Percentiles rank a stretch among this genome's conserved stretches.
These are phyloP conservation scores for Drosophila recens DNA, from an alignment of 2,888 invertebrate genomes.

Conservation along the genomic window DNA sequence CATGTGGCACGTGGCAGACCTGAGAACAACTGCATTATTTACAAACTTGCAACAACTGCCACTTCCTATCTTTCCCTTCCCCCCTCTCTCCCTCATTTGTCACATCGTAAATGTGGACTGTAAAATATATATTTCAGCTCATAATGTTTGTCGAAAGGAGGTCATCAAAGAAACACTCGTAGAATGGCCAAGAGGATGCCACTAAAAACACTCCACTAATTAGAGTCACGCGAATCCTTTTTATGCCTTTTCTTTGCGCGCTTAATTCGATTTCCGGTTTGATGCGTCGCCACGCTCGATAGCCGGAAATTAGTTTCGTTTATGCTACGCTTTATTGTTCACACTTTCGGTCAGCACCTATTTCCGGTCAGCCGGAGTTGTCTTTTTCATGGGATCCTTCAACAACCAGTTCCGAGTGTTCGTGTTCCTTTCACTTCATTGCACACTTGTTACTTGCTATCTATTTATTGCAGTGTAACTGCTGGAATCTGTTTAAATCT, in stretches of 20 bases:
- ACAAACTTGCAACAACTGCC: conserved; percentile 43
- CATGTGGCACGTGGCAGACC: conserved; percentile 17
- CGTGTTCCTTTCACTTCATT: conserved; percentile 4
- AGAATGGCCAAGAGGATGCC: background rate
- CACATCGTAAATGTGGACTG: conserved; percentile 40
- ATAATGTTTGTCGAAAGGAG: conserved; percentile 12
- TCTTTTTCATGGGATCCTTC: too few species aligned
- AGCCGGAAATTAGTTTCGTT: conserved; percentile 80
- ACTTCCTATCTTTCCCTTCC: background rate
- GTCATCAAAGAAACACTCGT: background rate
- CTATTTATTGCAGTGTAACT: conserved; percentile 12
- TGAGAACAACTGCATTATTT: conserved; percentile 48
- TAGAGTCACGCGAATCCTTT: conserved; percentile 61
- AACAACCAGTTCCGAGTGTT: background rate
- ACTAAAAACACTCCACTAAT: conserved; percentile 48
- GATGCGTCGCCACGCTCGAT: conserved; percentile 56
- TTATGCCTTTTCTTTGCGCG: conserved; percentile 27
- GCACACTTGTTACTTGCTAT: background rate
- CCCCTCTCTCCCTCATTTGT: background rate
- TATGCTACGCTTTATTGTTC: conserved; percentile 49
- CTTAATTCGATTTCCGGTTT: conserved; percentile 77
- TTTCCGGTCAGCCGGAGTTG: conserved; percentile 1
- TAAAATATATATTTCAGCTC: conserved; percentile 14
- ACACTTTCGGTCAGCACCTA: conserved; percentile 31
- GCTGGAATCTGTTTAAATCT: background rate